These are phyloP conservation scores for Rhea americana DNA, from an alignment of 2,113 vertebrate genomes.

Conservation along the genomic window DNA sequence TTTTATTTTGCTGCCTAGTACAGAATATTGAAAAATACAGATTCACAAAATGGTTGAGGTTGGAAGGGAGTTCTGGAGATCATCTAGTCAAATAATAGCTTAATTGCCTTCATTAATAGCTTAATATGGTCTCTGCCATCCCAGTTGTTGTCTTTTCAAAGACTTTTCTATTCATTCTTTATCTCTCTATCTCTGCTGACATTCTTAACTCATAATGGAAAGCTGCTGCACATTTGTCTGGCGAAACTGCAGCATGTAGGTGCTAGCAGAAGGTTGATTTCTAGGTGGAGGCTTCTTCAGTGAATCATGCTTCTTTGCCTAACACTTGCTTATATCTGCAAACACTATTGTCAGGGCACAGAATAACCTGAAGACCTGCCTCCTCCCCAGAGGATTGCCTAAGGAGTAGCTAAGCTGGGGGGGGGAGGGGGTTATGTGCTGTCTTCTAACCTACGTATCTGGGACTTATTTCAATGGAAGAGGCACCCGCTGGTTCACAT, in stretches of 20 bases:
- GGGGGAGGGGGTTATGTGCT: not conserved
- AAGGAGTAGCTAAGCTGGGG: not conserved
- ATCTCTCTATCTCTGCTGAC: not conserved
- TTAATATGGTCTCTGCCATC: not conserved
- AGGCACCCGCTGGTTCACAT: not conserved
- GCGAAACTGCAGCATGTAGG: not conserved
- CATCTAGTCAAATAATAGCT: too few species aligned
- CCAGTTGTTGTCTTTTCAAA: not conserved
- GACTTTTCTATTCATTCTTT: not conserved
- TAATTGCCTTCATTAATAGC: not conserved
- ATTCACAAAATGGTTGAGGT: too few species aligned
- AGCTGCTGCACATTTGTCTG: not conserved
- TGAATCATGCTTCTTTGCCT: not conserved
- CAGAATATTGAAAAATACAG: not conserved
- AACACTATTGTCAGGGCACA: not conserved
- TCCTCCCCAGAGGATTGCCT: not conserved
- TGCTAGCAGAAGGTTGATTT: not conserved
- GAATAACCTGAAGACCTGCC: not conserved
- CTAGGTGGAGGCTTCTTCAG: not conserved
- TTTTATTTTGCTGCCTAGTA: not conserved
- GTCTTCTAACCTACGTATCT: rapidly evolving
- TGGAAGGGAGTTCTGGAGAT: too few species aligned
- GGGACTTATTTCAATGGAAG: not conserved
- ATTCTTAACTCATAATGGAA: not conserved
- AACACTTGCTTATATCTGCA: not conserved